Conservation (phyloP, 2,113 vertebrate species). For the Speoplatyrhinus poulsoni region DNA sequence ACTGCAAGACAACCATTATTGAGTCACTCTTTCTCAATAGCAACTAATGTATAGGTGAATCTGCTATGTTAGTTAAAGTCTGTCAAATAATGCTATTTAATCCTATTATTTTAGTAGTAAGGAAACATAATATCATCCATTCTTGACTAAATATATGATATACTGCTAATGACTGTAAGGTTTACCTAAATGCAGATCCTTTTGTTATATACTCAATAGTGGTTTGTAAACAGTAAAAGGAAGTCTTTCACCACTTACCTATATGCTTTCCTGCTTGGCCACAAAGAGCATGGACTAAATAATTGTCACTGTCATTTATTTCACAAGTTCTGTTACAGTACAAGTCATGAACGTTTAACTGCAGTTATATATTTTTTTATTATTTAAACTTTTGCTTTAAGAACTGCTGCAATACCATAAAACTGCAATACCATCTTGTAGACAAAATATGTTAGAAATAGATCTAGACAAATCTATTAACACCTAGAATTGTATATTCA, state of each 20-base stretch:
- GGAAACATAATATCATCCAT: slow-evolving; percentile 10
- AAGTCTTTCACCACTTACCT: slow-evolving; percentile 32
- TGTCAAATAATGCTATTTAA: slow-evolving; percentile 21
- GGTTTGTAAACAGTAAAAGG: slow-evolving; percentile 28
- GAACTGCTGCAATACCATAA: too few relatives aligned
- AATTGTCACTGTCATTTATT: not conserved
- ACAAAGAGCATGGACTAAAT: slow-evolving; percentile 20
- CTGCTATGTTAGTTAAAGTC: slow-evolving; percentile 17
- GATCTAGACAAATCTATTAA: too few relatives aligned
- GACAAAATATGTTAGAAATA: too few relatives aligned
- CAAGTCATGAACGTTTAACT: too few relatives aligned
- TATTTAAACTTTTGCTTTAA: too few relatives aligned
- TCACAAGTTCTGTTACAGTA: too few relatives aligned
- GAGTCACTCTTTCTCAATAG: too few relatives aligned
- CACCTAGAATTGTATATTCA: too few relatives aligned
- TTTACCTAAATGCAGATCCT: slow-evolving; percentile 10
- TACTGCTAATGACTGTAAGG: slow-evolving; percentile 16
- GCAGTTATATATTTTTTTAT: too few relatives aligned
- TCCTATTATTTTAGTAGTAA: slow-evolving; percentile 9
- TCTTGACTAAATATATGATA: slow-evolving; percentile 44
- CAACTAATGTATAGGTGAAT: slow-evolving; percentile 18
- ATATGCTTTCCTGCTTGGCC: slow-evolving; percentile 7
- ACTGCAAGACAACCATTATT: slow-evolving; percentile 39
- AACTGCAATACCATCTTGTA: too few relatives aligned
- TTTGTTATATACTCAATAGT: slow-evolving; percentile 25